A percentile compares a stretch with the other conserved stretches of the same genome.
phyloP scores from a whole-genome alignment of 2,113 vertebrate genomes.

The Pagrus major region DNA sequence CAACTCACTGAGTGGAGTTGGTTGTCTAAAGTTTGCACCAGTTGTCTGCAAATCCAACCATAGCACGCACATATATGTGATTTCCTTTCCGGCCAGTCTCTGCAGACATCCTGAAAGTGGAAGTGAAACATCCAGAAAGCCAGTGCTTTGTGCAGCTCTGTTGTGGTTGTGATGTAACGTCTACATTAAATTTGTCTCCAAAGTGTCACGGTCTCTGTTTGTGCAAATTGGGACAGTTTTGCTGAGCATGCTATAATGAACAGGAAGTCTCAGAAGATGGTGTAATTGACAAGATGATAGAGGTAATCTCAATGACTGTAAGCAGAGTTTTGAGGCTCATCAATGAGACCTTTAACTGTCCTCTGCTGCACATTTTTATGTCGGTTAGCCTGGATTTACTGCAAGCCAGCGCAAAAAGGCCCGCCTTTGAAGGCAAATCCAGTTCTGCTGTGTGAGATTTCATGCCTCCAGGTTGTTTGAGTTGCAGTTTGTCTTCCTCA shows the following conservation, averaged over 20 bases:
- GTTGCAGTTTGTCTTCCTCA: constrained; percentile 11
- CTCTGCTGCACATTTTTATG: background rate
- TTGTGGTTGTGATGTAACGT: constrained; percentile 41
- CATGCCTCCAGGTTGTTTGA: constrained; percentile 1
- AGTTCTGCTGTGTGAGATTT: background rate
- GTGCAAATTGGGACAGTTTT: background rate
- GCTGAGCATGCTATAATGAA: too few species aligned
- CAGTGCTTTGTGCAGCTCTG: background rate
- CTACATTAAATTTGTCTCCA: background rate
- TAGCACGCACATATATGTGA: background rate
- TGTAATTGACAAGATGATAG: background rate
- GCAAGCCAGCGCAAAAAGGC: too few species aligned
- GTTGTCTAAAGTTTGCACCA: background rate
- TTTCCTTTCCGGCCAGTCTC: constrained; percentile 31
- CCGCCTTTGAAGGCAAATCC: background rate
- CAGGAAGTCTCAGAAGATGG: background rate
- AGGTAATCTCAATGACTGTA: background rate
- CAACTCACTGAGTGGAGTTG: background rate
- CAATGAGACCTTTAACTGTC: background rate
- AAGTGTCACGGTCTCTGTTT: background rate
- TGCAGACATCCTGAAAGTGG: constrained; percentile 60
- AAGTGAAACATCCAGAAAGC: constrained; percentile 65
- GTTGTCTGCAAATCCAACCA: background rate
- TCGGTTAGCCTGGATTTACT: background rate
- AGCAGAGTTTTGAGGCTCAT: too few species aligned